A percentile compares a stretch with the other conserved stretches of the same genome.
These are phyloP conservation scores for Sander lucioperca DNA, from an alignment of 2,113 vertebrate genomes.

Conservation along the genomic window DNA sequence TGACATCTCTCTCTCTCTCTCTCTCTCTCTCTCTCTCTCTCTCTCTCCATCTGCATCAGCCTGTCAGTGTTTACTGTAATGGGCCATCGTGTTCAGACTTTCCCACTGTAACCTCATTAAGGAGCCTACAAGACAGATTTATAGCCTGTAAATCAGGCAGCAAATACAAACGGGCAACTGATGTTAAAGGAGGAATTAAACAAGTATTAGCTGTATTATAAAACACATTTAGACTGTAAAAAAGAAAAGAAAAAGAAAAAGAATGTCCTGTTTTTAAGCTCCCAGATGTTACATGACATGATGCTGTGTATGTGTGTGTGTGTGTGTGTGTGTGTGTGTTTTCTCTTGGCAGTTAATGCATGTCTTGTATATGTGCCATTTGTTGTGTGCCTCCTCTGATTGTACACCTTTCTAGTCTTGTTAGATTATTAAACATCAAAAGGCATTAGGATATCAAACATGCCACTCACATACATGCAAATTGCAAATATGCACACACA, in stretches of 20 bases:
- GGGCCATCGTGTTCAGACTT: constrained; percentile 8
- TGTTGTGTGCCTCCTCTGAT: constrained; percentile 42
- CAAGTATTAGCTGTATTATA: neutral
- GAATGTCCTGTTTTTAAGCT: neutral
- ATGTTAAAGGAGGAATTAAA: neutral
- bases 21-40: constrained; percentile 15
- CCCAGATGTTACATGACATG: neutral
- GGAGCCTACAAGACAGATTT: constrained; percentile 20
- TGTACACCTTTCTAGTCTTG: constrained; percentile 21
- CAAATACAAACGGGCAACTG: neutral
- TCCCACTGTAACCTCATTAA: constrained; percentile 35
- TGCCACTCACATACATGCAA: constrained; percentile 29
- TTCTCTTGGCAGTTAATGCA: constrained; percentile 36
- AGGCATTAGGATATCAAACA: constrained; percentile 59
- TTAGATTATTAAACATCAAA: constrained; percentile 69
- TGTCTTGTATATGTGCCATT: constrained; percentile 28
- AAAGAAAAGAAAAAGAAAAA: no score
- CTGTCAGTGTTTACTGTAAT: constrained; percentile 40
- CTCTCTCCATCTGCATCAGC: constrained; percentile 48
- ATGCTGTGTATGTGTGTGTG: neutral
- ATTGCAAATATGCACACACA: constrained; percentile 14
- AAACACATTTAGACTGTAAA: neutral
- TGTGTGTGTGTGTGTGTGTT: neutral
- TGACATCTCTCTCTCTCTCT: constrained; percentile 30
- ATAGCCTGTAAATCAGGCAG: constrained; percentile 10